phyloP scores from a whole-genome alignment of 1,140 invertebrate genomes.

The Acromyrmex echinatior region DNA sequence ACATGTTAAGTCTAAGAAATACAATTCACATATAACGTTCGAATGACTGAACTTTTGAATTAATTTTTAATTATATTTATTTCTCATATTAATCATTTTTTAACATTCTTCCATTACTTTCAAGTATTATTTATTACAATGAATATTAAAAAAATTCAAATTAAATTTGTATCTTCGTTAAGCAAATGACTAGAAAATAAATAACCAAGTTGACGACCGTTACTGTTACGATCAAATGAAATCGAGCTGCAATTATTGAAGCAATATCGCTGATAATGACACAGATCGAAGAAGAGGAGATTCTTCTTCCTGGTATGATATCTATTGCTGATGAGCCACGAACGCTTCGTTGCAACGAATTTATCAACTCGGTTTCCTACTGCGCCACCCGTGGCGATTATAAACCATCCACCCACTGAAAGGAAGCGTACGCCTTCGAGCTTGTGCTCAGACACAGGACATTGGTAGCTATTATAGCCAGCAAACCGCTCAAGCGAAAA shows the following conservation, averaged over 20 bases:
- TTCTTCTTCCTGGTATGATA: background rate
- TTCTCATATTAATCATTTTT: background rate
- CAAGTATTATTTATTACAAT: background rate
- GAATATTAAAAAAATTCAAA: background rate
- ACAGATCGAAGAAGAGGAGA: background rate
- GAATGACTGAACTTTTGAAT: no score
- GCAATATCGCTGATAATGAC: slow-evolving; percentile 14
- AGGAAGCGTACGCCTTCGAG: slow-evolving; percentile 36
- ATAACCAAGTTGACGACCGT: background rate
- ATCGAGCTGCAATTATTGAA: background rate
- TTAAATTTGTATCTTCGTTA: background rate
- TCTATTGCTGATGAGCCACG: slow-evolving; percentile 17
- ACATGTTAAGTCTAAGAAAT: no score
- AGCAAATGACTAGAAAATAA: background rate
- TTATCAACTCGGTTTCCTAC: slow-evolving; percentile 50
- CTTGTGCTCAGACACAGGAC: slow-evolving; percentile 16
- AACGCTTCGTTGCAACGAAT: slow-evolving; percentile 7
- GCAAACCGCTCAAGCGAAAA: background rate
- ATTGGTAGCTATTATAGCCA: slow-evolving; percentile 11
- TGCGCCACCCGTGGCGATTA: slow-evolving; percentile 56
- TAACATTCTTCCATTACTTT: background rate
- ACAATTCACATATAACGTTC: no score
- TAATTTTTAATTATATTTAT: no score
- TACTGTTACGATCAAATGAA: background rate
- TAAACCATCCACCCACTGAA: slow-evolving; percentile 55